phyloP scores from a whole-genome alignment of 2,113 vertebrate species.

The Platysteira castanea region DNA sequence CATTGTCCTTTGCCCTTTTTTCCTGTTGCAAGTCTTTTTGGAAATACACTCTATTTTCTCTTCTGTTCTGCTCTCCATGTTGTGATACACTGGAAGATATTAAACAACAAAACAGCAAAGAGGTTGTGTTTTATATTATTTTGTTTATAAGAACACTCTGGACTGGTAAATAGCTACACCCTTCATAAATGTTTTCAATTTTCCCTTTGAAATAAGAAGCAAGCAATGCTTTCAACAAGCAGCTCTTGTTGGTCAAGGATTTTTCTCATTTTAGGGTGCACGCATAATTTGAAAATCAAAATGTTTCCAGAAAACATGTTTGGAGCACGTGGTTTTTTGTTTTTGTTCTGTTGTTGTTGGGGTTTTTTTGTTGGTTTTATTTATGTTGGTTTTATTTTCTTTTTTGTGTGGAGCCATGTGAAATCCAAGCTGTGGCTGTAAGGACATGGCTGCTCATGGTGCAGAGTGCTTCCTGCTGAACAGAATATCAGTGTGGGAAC shows the following conservation, averaged over 20 bases:
- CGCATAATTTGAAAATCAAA: background rate
- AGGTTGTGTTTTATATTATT: slow-evolving; percentile 56
- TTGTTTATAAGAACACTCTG: slow-evolving; percentile 49
- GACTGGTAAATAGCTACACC: slow-evolving; percentile 35
- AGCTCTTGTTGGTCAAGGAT: background rate
- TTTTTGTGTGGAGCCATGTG: background rate
- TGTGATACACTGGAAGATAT: background rate
- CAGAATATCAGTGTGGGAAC: background rate
- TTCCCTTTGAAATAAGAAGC: slow-evolving; percentile 29
- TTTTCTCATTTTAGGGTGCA: background rate
- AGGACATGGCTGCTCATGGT: background rate
- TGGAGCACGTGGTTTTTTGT: background rate
- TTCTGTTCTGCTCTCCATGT: background rate
- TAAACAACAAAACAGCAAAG: background rate
- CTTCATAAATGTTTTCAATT: slow-evolving; percentile 44
- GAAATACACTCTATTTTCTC: background rate
- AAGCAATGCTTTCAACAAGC: background rate
- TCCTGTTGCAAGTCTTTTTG: background rate
- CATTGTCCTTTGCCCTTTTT: background rate
- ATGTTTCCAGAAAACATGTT: background rate
- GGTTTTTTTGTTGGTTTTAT: background rate
- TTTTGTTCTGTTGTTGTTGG: no score
- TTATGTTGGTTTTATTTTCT: background rate
- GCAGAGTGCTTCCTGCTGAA: background rate
- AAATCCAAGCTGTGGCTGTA: background rate